These are phyloP conservation scores for Auanema freiburgensis DNA, from an alignment of 2,888 invertebrate genomes.

Conservation along the genomic window DNA sequence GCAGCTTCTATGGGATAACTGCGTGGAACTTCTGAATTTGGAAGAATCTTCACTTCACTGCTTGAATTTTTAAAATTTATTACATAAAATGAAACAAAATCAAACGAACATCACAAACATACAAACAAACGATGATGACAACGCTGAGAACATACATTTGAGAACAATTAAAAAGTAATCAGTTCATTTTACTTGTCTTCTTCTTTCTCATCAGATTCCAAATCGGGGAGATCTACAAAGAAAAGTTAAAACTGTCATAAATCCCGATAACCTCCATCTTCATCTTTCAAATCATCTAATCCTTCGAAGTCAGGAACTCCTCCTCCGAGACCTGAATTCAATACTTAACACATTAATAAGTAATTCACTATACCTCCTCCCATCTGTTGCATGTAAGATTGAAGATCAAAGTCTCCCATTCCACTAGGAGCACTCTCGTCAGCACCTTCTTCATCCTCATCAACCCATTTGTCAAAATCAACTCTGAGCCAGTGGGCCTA, in stretches of 20 bases:
- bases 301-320: too few species aligned
- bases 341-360: too few species aligned
- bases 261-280: too few species aligned
- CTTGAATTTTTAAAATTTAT: conserved; percentile 10
- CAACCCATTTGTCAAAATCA: conserved; percentile 96
- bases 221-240: too few species aligned
- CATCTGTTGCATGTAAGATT: conserved; percentile 40
- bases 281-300: too few species aligned
- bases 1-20: conserved; percentile 53
- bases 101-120: conserved; percentile 1
- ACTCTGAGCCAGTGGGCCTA: conserved; percentile 70
- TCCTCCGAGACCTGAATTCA: too few species aligned
- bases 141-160: conserved; percentile 1
- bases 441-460: conserved; percentile 85
- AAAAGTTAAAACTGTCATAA: too few species aligned
- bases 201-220: too few species aligned
- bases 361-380: conserved; percentile 32
- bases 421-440: conserved; percentile 70
- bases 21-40: conserved; percentile 41
- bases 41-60: conserved; percentile 34
- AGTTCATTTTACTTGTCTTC: too few species aligned
- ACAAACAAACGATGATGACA: conserved; percentile 1
- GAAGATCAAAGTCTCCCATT: conserved; percentile 39
- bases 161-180: too few species aligned
- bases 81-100: neutral